Evolutionary conservation across 2,113 vertebrate genomes (phyloP), one percentile per base, ranked within the genome.

Genomic region (Rhinolophus sinicus): DNA sequence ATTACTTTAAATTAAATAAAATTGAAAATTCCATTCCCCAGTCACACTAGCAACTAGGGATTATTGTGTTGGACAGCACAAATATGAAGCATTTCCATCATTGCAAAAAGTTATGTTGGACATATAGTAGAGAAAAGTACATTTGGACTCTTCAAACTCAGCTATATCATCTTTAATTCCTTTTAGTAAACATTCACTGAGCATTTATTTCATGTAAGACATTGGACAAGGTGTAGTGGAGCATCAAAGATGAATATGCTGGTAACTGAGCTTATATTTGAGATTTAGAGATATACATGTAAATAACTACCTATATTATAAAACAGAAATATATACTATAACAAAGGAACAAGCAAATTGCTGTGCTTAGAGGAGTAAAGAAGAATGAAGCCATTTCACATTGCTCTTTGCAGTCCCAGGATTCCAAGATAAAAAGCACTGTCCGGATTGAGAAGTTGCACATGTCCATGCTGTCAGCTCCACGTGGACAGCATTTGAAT

Each of bases 201-300:
- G 47, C 35, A 72, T 35, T 65, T 80, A 50, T 8, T 65, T 82
- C 62, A 82, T 60, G 73, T 2, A 80, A 95, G 28, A 76, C 35
- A 64, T 5, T 64, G 50, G 22, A 56, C 35, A 88, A 86, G 33
- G 33, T 69, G 2, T 33, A 85, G 13, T 26, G 14, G 16, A 67
- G 40, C 15, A 81, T 35, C 30, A 89, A 58, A 70, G 62, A 82
- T 94, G 22, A 86, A 73, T 35, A 30, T 16, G 19, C 44, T 38
- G 30, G 22, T 58, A 77, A 35, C 19, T 72, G 78, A 26, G 60
- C 16, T 76, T 62, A 64, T 73, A 77, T 72, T 76, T 93, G 75
- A 92, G 69, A 78, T 78, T 91, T 89, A 89, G 33, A 93, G 85
- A 94, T 40, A 82, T 24, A 91, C 8, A 24, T 22, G 24, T 58